Base-by-base conservation (phyloP, 1,140 invertebrate genomes). In the Teleogryllus occipitalis region DNA sequence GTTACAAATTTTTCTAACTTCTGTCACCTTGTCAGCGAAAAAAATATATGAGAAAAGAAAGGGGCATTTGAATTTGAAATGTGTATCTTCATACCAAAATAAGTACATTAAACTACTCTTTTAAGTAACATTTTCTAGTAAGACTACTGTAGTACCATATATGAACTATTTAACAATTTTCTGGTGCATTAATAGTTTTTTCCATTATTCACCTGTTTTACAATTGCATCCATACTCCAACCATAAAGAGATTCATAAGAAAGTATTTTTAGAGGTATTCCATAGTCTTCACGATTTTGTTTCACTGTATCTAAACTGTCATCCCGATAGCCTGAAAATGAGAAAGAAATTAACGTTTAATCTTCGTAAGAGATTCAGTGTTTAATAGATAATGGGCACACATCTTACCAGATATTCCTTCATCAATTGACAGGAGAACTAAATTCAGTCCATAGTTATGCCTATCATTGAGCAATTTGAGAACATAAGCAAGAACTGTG, bases 181-280 rank as follows among this genome's bases (percentile, higher is more conserved):
- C 21, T 22, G n/a, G 21, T 22, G 74, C 3, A 39, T 10, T 27
- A 15, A 76, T 39, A 39, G 27, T 39, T 39, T 39, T 39, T 39
- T 39, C 27, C 27, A 5, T 39, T 39, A 76, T 8, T 72, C 85
- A 91, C 90, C 87, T 95, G 89, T 83, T 93, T 90, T 7, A 99
- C 98, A 86, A 99, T 99, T 84, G 94, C 93, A 90, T 99, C 98
- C 98, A 99, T 99, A 22, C 97, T 99, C 98, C 98, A 99, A 0
- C 98, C 98, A 90, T 99, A 99, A 0, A 99, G 87, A 82, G 99
- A 97, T 89, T 99, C 93, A 85, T 99, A 99, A 0, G 97, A 99
- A 8, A 99, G 88, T 80, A 99, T 97, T 89, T 96, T 98, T 47
- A 99, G 87, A 65, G 97, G 95, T 86, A 99, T 92, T 81, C 92